phyloP scores from a whole-genome alignment of 2,888 invertebrate species.

The Deilephila elpenor region DNA sequence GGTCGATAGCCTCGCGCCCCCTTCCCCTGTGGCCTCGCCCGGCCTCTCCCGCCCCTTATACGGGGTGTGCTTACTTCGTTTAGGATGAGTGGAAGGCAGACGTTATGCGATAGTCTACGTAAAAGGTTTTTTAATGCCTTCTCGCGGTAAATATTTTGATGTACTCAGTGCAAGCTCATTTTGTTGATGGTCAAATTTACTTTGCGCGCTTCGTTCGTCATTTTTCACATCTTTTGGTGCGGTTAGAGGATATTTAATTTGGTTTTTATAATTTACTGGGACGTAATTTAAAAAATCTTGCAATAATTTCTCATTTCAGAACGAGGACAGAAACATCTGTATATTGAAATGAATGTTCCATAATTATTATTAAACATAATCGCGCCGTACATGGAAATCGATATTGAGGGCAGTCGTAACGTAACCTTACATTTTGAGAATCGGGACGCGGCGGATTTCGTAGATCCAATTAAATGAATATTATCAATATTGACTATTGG shows the following conservation, averaged over 20 bases:
- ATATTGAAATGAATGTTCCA: too few species aligned
- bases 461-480: too few species aligned
- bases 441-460: too few species aligned
- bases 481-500: too few species aligned
- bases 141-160: constrained; percentile 28
- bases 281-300: not conserved
- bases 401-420: too few species aligned
- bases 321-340: too few species aligned
- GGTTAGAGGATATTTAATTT: not conserved
- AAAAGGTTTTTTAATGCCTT: constrained; percentile 58
- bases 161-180: constrained; percentile 25
- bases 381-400: too few species aligned
- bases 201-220: constrained; percentile 5
- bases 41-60: constrained; percentile 47
- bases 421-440: too few species aligned
- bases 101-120: constrained; percentile 34
- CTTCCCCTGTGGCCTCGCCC: constrained; percentile 41
- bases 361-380: too few species aligned
- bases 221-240: not conserved
- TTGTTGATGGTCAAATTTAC: constrained; percentile 24
- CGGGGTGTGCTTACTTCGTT: constrained; percentile 51
- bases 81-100: constrained; percentile 58
- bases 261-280: too few species aligned
- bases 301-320: not conserved
- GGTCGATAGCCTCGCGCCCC: constrained; percentile 73